Evolutionary conservation across 2,113 vertebrate genomes (phyloP).

Genomic region (Neofelis nebulosa): DNA sequence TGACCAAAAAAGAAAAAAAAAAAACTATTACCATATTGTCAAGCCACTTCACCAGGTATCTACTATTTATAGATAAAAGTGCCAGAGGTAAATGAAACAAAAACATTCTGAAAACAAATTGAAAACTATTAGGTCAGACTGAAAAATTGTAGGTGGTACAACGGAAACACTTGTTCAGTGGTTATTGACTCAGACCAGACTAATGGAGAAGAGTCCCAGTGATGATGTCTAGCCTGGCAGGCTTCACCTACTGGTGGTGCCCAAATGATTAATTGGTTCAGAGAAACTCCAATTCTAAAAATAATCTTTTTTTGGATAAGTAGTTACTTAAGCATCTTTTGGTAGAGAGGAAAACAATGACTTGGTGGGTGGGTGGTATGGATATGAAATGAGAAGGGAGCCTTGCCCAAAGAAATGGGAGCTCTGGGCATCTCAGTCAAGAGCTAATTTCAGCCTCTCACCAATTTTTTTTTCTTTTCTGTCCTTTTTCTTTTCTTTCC

Average conservation of each 20-base stretch:
- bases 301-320: background rate
- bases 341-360: background rate
- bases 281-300: background rate
- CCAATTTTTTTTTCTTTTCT: too few species aligned
- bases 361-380: background rate
- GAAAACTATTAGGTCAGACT: background rate
- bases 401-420: too few species aligned
- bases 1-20: background rate
- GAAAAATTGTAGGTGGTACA: background rate
- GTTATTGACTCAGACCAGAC: background rate
- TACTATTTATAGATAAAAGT: background rate
- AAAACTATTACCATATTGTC: background rate
- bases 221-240: background rate
- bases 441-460: background rate
- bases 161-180: background rate
- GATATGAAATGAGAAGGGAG: background rate
- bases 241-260: background rate
- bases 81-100: background rate
- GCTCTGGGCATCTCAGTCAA: background rate
- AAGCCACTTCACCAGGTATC: background rate
- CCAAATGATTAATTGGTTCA: background rate
- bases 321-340: background rate
- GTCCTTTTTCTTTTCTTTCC: too few species aligned
- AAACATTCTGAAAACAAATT: background rate
- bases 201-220: background rate